Base-by-base conservation (phyloP, 2,888 invertebrate genomes). In the Thyatira batis region DNA sequence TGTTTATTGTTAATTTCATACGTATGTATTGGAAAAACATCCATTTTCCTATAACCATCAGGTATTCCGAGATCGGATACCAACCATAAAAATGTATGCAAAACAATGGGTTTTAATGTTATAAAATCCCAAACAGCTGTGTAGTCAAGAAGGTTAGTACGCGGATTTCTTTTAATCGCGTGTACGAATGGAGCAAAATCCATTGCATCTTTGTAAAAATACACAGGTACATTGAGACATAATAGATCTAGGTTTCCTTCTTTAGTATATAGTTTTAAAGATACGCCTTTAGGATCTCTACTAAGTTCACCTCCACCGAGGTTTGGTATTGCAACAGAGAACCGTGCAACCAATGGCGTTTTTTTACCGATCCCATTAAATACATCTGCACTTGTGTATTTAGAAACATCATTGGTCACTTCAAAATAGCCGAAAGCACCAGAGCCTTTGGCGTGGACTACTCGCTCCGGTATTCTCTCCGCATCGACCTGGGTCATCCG, bases 121-220 rank as follows among this genome's bases (percentile, higher is more conserved):
- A 97, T 92, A 70, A 98, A 97, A 80, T 98, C 98, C 97, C 97
- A 98, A 73, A 95, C 95, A 94, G 95, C 95, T 67, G 97, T 95
- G 0, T 94, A 84, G 84, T 98, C 98, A 84, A 95, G 95, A 17
- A 97, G 86, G 71, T 95, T 95, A 0, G 96, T 96, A 45, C 92
- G 95, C 0, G 99, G 98, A 83, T 99, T 98, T 69, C 98, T 93
- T 85, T 97, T 98, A 76, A 98, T 96, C 0, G 97, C 95, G 79
- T 97, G 98, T 64, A 97, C 95, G 75, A 98, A 96, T 67, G 94
- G 95, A 10, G 96, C 95, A 84, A 98, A 98, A 46, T 95, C 83
- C 3, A 95, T 84, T 0, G 98, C 96, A 84, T 98, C 98, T 57
- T 96, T 94, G 72, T 97, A 94, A 79, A 97, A 96, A 89, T 96